phyloP scores from a whole-genome alignment of 1,140 invertebrate species.

The Heterodera schachtii region DNA sequence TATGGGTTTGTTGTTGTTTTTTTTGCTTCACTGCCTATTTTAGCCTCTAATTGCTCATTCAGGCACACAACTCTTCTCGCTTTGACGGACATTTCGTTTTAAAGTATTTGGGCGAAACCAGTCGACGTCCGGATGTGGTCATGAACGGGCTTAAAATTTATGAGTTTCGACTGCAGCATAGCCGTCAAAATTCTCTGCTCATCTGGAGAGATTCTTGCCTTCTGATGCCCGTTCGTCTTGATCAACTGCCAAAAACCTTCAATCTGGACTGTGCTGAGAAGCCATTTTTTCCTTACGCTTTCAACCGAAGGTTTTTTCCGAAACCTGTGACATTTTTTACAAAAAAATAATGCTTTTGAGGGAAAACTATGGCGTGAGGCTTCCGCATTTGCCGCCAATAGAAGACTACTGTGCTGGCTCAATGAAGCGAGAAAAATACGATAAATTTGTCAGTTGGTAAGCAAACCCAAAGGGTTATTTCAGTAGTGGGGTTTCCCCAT shows the following conservation, averaged over 20 bases:
- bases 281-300: neutral
- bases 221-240: neutral
- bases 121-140: neutral
- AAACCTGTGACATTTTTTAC: too few relatives aligned
- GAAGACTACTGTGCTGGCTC: neutral
- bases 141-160: conserved; percentile 5
- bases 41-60: too few relatives aligned
- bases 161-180: neutral
- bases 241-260: neutral
- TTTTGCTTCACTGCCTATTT: too few relatives aligned
- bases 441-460: neutral
- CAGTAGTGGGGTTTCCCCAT: too few relatives aligned
- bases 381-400: neutral
- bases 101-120: neutral
- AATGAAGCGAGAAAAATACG: neutral
- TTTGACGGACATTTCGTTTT: conserved; percentile 3
- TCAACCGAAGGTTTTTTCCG: neutral
- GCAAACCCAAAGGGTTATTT: too few relatives aligned
- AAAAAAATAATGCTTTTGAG: too few relatives aligned
- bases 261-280: neutral
- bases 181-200: neutral
- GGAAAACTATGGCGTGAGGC: neutral
- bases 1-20: neutral
- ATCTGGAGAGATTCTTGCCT: neutral
- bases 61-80: neutral